Conservation (phyloP, 2,113 vertebrate species). For the Bos javanicus region DNA sequence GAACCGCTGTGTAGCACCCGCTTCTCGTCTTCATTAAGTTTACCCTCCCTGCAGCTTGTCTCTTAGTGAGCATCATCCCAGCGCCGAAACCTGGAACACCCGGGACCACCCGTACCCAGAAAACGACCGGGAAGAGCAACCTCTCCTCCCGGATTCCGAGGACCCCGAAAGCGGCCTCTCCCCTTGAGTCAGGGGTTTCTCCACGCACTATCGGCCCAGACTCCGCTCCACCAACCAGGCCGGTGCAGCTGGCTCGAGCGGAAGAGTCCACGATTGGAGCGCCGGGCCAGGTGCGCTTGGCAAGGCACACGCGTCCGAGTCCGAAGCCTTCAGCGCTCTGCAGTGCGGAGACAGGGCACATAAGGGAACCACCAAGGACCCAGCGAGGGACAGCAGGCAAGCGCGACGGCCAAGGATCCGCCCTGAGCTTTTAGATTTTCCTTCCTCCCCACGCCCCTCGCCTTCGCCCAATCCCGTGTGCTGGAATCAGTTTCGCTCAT, state of each 20-base stretch:
- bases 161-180: neutral
- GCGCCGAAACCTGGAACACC: neutral
- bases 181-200: accelerated
- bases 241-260: accelerated
- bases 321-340: neutral
- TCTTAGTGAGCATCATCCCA: accelerated
- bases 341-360: accelerated
- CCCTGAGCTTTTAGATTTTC: neutral
- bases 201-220: accelerated
- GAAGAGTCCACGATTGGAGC: accelerated
- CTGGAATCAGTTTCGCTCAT: neutral
- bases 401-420: accelerated
- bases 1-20: accelerated
- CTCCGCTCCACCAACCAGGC: accelerated
- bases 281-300: neutral
- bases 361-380: accelerated
- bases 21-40: neutral
- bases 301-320: neutral
- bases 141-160: accelerated
- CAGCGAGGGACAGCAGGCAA: accelerated
- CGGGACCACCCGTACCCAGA: neutral
- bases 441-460: neutral
- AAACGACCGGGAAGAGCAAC: accelerated
- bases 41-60: neutral
- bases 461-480: neutral